Conservation (phyloP, 2,113 vertebrate genomes). For the Serinus canaria region DNA sequence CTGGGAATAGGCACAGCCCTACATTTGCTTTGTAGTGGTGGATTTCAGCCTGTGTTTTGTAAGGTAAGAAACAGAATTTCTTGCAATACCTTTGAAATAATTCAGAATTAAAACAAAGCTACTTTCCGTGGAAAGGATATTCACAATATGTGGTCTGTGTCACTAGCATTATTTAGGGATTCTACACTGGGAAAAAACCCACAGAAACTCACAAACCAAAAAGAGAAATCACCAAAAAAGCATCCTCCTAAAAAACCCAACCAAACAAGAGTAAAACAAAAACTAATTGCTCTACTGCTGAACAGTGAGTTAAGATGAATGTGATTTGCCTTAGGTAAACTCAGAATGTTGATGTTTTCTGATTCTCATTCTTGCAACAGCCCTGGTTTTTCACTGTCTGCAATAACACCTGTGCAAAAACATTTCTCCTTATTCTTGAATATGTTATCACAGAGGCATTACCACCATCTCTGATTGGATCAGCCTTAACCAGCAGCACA, state of each 20-base stretch:
- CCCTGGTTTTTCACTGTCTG: background rate
- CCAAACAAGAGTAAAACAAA: background rate
- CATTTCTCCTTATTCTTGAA: background rate
- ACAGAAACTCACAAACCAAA: background rate
- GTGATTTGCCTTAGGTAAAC: background rate
- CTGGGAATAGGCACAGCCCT: background rate
- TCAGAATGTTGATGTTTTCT: background rate
- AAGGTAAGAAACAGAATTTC: background rate
- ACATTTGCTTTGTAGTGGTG: background rate
- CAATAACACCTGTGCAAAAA: background rate
- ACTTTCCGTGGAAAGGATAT: background rate
- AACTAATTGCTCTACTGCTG: background rate
- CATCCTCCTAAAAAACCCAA: rapidly evolving
- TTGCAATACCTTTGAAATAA: background rate
- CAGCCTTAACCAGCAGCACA: background rate
- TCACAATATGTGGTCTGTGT: background rate
- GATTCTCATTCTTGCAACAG: background rate
- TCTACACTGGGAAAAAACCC: rapidly evolving
- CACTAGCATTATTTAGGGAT: background rate
- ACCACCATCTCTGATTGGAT: background rate
- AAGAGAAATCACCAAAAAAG: background rate
- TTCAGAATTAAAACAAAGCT: background rate
- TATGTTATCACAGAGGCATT: background rate
- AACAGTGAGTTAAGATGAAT: background rate
- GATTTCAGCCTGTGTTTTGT: background rate